Evolutionary conservation across 2,113 vertebrate species (phyloP), one percentile per base, ranked within the genome.

Genomic region (Gasterosteus aculeatus): DNA sequence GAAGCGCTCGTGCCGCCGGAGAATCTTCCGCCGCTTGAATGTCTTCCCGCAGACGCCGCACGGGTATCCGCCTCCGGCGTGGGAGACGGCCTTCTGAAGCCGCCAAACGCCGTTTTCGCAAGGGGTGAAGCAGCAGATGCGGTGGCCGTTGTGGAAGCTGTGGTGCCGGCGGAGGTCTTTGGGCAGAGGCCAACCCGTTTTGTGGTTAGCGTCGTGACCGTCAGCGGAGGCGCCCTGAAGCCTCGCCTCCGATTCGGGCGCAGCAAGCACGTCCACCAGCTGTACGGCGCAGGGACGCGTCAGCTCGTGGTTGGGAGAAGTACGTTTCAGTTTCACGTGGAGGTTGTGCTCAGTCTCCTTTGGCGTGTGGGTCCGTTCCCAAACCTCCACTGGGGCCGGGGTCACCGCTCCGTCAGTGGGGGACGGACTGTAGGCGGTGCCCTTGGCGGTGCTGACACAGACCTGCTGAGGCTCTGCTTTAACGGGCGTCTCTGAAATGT

Each of bases 131-230:
- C 93, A 94, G 84, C 93, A 95, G 51, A 94, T 88, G 12, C 93
- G 91, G 7, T 85, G 92, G 16, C 94, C 93, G 0, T 93, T 95
- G 87, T 95, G 94, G 10, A 72, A 62, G 10, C 91, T 72, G 39
- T 93, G 92, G 69, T 95, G 94, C 19, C 35, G 76, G 8, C 93
- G 90, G 18, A 95, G 88, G 56, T 94, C 93, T 87, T 88, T 93
- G 9, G 88, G 92, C 35, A 80, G 22, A 22, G 69, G 75, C 38
- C 15, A 41, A 0, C 39, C 64, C 1, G 19, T 66, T 14, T 54
- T 63, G 26, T 15, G 15, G 38, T 76, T 11, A 2, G n/a, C 22
- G 0, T 5, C 2, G 0, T 49, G 26, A 22, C n/a, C 8, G 57
- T 69, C 65, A 2, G 35, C 51, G 5, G 11, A 6, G 0, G 38